Evolutionary conservation across 2,113 vertebrate genomes (phyloP).

Genomic region (Trichechus manatus): DNA sequence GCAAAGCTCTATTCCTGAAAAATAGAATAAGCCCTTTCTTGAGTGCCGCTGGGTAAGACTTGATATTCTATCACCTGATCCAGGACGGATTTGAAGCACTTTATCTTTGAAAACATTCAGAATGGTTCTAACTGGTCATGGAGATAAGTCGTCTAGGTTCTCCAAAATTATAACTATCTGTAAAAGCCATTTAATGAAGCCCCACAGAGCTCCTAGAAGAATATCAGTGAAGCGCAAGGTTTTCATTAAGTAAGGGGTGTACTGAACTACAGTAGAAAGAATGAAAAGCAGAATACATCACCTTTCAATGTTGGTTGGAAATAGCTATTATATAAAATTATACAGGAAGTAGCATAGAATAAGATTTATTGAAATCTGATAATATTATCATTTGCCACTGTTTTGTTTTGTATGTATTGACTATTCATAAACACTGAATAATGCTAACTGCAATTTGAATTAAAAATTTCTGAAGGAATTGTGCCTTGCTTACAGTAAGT

Average conservation of each 20-base stretch:
- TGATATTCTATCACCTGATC: not conserved
- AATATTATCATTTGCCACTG: not conserved
- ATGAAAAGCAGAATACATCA: not conserved
- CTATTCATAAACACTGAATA: not conserved
- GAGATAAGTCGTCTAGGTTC: not conserved
- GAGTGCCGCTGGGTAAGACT: not conserved
- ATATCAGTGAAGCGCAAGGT: not conserved
- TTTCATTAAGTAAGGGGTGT: not conserved
- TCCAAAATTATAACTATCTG: not conserved
- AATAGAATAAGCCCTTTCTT: not conserved
- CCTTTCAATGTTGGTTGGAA: not conserved
- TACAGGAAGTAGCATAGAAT: not conserved
- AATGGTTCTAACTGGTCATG: not conserved
- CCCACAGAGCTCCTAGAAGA: not conserved
- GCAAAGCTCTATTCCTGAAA: not conserved
- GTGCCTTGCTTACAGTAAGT: not conserved
- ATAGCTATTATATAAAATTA: not conserved
- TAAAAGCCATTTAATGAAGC: not conserved
- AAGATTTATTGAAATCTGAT: not conserved
- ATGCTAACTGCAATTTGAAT: not conserved
- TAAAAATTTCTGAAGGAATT: not conserved
- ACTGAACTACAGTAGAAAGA: fast-evolving
- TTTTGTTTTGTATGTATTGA: not conserved
- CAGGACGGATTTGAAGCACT: not conserved
- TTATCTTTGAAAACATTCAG: slow-evolving; percentile 9